Percentiles rank a stretch among this genome's conserved stretches.
These are phyloP conservation scores for Xiphophorus birchmanni DNA, from an alignment of 2,797 vertebrate genomes.

Conservation along the genomic window DNA sequence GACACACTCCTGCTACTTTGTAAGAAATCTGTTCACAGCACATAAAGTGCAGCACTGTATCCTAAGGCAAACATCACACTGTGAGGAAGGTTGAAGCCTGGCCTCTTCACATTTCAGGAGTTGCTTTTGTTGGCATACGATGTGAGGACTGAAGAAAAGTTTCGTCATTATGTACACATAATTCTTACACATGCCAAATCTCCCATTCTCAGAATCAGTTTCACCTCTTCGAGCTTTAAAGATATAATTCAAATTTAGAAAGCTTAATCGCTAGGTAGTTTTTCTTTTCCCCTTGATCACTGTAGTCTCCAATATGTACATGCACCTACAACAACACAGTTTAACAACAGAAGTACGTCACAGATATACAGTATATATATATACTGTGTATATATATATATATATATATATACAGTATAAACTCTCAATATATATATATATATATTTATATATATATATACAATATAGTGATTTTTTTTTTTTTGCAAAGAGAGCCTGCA, in stretches of 20 bases:
- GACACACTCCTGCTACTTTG: constrained; percentile 55
- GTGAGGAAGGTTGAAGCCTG: constrained; percentile 67
- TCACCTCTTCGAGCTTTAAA: constrained; percentile 71
- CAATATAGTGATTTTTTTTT: too few species aligned
- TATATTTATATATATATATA: too few species aligned
- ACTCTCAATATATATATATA: too few species aligned
- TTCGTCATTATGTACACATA: constrained; percentile 66
- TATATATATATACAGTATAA: neutral
- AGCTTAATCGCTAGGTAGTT: neutral
- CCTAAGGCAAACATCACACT: constrained; percentile 69
- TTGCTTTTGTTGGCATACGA: constrained; percentile 80
- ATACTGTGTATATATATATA: neutral
- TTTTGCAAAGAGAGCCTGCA: neutral
- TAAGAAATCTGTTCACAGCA: constrained; percentile 62
- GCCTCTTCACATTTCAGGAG: constrained; percentile 76
- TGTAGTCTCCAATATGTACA: neutral
- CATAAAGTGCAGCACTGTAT: constrained; percentile 75
- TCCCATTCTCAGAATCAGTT: constrained; percentile 51
- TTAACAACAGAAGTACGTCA: neutral
- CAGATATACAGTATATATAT: neutral
- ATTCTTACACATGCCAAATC: constrained; percentile 57
- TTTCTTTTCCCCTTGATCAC: neutral
- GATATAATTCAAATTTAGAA: constrained; percentile 42
- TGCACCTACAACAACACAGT: neutral
- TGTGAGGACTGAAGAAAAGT: constrained; percentile 69